A percentile compares a stretch with the other conserved stretches of the same genome.
phyloP scores from a whole-genome alignment of 2,888 invertebrate genomes.

The Bombylius discolor region DNA sequence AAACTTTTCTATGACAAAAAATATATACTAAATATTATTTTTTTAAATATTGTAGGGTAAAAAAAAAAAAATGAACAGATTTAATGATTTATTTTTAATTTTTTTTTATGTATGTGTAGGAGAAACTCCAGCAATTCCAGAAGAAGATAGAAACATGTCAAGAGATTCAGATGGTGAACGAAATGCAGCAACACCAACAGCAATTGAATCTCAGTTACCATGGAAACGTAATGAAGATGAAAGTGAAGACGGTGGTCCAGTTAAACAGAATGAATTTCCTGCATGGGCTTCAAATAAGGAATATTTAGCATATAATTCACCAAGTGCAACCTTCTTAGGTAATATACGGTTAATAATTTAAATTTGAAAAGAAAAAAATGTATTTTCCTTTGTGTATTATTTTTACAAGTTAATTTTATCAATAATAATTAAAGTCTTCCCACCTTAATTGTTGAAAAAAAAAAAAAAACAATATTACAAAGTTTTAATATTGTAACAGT shows the following conservation, averaged over 20 bases:
- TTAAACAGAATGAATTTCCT: slow-evolving; percentile 80
- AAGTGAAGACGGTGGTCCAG: slow-evolving; percentile 50
- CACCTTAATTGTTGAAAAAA: too few relatives aligned
- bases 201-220: slow-evolving; percentile 79
- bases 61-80: too few relatives aligned
- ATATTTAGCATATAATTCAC: slow-evolving; percentile 81
- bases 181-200: slow-evolving; percentile 73
- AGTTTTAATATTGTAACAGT: too few relatives aligned
- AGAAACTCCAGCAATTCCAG: slow-evolving; percentile 28
- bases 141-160: slow-evolving; percentile 29
- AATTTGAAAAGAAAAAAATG: too few relatives aligned
- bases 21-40: too few relatives aligned
- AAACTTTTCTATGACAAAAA: too few relatives aligned
- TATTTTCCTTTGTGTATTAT: too few relatives aligned
- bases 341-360: slow-evolving; percentile 20
- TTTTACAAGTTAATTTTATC: too few relatives aligned
- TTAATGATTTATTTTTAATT: too few relatives aligned
- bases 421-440: too few relatives aligned
- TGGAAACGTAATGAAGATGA: slow-evolving; percentile 80
- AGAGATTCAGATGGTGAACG: slow-evolving; percentile 46
- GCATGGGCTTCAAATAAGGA: slow-evolving; percentile 93
- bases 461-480: too few relatives aligned
- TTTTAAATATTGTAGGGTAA: too few relatives aligned
- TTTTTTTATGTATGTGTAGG: slow-evolving; percentile 18
- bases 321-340: slow-evolving; percentile 85